These are phyloP conservation scores for Oenanthe oenanthe DNA, from an alignment of 2,113 vertebrate genomes.

Conservation along the genomic window DNA sequence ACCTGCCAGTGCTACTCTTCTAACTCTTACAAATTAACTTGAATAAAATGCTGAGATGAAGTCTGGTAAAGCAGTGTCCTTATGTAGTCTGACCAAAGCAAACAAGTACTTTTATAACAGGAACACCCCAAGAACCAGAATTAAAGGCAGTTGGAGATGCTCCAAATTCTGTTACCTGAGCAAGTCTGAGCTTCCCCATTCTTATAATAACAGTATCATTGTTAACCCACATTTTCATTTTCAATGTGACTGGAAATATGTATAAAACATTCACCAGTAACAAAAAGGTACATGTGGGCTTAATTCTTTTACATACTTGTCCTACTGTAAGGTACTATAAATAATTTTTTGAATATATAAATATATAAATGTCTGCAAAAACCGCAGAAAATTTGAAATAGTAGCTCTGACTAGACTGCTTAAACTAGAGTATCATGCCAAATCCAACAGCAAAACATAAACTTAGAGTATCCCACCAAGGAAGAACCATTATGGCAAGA, in stretches of 20 bases:
- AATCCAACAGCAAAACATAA: conserved; percentile 14
- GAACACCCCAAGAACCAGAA: background rate
- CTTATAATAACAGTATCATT: background rate
- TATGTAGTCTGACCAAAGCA: background rate
- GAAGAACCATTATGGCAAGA: conserved; percentile 16
- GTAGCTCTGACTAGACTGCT: background rate
- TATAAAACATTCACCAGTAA: background rate
- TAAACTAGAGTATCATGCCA: conserved; percentile 10
- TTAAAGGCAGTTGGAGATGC: background rate
- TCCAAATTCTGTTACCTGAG: background rate
- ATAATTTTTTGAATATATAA: background rate
- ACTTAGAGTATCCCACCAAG: conserved; percentile 31
- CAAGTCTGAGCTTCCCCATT: background rate
- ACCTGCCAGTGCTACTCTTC: background rate
- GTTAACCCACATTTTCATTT: background rate
- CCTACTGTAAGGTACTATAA: background rate
- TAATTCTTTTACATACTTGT: background rate
- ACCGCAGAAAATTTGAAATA: background rate
- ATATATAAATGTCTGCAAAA: background rate
- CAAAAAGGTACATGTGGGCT: background rate
- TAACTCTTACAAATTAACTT: background rate
- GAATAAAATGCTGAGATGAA: background rate
- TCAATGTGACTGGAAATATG: background rate
- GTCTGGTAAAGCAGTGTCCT: background rate
- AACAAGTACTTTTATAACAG: background rate